Evolutionary conservation across 2,113 vertebrate genomes (phyloP), one percentile per base, ranked within the genome.

Genomic region (Isurus oxyrinchus): DNA sequence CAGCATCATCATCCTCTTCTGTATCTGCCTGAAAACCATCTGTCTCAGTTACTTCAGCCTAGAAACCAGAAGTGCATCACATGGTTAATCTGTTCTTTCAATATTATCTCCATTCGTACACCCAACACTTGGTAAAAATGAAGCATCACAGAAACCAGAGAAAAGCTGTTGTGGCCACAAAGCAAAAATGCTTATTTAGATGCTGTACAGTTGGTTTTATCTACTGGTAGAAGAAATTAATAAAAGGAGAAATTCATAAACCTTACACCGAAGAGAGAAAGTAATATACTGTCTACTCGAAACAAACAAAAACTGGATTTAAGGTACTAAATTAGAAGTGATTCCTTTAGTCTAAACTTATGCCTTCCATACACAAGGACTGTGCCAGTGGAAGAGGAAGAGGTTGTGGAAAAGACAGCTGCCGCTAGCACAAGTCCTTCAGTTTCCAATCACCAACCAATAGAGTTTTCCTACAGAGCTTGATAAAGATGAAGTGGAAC

Each of bases 11-110:
- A 16, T 98, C 98, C 7, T 99, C 99, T 97, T 99, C 99, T 0
- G 98, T 99, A 97, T 99, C 99, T 21, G 98, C 99, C 97, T 99
- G 99, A 96, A 99, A 99, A n/a, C 99, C 99, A 0, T 99, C 99
- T 21, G 98, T 97, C 97, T 99, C 99, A 16, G 96, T 97, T 0
- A 97, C 96, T 96, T 98, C 98, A 7, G 97, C 97, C 99, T 97
- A 61, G 55, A 31, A 0, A 16, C 88, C 57, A 96, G 0, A 23
- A 86, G 0, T 27, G 66, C 44, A 93, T n/a, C n/a, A 35, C 59
- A 95, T 35, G 44, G 27, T 95, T 72, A 69, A 63, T 72, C 67
- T 76, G 40, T 95, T 35, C 44, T 95, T 55, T 69, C 66, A 55
- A 66, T 35, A 57, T 66, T 6, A 40, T 61, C 14, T 63, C 16